phyloP scores from a whole-genome alignment of 1,140 invertebrate genomes.

The Neodiprion pinetum region DNA sequence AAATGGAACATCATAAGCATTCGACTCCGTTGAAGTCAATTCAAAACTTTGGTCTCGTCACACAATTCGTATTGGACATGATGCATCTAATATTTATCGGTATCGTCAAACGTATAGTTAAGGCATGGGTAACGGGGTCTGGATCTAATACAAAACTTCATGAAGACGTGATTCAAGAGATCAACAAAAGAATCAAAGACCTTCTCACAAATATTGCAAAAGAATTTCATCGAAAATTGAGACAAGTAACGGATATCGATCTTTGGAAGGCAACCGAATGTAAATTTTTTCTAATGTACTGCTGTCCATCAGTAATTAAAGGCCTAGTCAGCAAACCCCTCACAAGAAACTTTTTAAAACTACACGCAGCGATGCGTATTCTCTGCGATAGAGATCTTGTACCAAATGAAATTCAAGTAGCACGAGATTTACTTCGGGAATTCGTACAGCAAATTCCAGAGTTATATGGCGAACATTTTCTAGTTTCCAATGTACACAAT shows the following conservation, averaged over 20 bases:
- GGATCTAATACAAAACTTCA: background rate
- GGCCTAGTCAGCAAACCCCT: background rate
- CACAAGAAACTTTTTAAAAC: background rate
- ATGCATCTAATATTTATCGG: background rate
- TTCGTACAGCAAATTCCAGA: background rate
- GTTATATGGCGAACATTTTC: conserved; percentile 11
- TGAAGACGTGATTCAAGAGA: background rate
- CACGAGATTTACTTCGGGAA: background rate
- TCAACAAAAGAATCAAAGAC: background rate
- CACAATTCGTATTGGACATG: too few relatives aligned
- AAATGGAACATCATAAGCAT: too few relatives aligned
- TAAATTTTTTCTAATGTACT: background rate
- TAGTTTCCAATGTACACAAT: conserved; percentile 15
- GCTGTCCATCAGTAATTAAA: background rate
- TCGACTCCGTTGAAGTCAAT: too few relatives aligned
- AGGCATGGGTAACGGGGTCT: background rate
- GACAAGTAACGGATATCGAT: background rate
- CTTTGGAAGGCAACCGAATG: background rate
- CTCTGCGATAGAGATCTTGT: background rate
- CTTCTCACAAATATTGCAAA: background rate
- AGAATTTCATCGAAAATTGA: conserved; percentile 1
- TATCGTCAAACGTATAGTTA: background rate
- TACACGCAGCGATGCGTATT: background rate
- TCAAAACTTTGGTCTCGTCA: too few relatives aligned
- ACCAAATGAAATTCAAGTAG: background rate